Conservation (phyloP, 37 sponge, comb jelly and placozoan species). For the Halichondria panicea region DNA sequence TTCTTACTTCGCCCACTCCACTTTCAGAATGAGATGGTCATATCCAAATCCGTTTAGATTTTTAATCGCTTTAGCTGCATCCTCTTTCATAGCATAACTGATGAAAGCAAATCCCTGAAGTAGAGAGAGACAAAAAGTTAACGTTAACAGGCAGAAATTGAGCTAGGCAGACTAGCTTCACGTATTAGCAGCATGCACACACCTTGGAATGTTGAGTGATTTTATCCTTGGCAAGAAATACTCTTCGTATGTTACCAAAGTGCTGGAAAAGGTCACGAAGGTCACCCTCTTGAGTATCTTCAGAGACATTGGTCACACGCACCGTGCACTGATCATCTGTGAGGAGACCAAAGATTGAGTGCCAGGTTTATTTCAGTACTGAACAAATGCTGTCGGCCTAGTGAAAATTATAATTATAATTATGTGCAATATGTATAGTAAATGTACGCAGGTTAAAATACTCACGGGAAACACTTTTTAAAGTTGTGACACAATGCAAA, state of each 20-base stretch:
- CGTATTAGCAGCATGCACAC: not conserved
- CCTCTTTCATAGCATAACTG: constrained; percentile 50
- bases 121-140: not conserved
- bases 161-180: not conserved
- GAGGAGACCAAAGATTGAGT: not conserved
- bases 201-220: constrained; percentile 91
- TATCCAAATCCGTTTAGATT: constrained; percentile 85
- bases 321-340: constrained; percentile 91
- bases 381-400: no score
- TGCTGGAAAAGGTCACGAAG: constrained; percentile 85
- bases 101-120: constrained; percentile 96
- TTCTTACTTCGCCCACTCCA: constrained; percentile 98
- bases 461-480: no score
- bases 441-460: no score
- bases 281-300: constrained; percentile 87
- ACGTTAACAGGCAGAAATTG: not conserved
- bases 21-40: constrained; percentile 92
- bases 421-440: no score
- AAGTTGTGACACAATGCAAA: no score
- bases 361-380: no score
- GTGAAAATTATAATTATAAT: no score
- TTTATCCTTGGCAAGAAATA: constrained; percentile 93
- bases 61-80: constrained; percentile 84
- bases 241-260: constrained; percentile 81
- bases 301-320: constrained; percentile 91